These are phyloP conservation scores for Phengaris arion DNA, from an alignment of 2,888 invertebrate genomes.

Conservation along the genomic window DNA sequence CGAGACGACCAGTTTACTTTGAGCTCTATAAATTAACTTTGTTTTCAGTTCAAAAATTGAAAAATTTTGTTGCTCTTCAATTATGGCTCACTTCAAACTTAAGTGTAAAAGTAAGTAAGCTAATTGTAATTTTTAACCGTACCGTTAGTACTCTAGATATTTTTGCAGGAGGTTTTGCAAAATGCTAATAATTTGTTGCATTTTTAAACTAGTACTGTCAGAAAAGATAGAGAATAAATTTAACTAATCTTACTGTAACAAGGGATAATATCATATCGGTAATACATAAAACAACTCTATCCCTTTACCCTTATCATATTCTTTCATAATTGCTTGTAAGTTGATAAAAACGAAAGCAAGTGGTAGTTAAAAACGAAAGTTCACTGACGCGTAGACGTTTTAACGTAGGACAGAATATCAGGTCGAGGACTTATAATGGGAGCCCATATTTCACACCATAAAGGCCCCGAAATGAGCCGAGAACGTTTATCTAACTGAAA, in stretches of 20 bases:
- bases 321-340: constrained; percentile 20
- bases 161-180: no score
- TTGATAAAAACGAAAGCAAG: constrained; percentile 38
- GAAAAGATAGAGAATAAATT: no score
- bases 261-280: not conserved
- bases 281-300: constrained; percentile 1
- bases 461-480: constrained; percentile 65
- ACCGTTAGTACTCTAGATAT: no score
- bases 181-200: no score
- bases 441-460: constrained; percentile 63
- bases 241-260: no score
- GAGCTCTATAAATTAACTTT: constrained; percentile 38
- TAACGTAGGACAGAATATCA: constrained; percentile 26
- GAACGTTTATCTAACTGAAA: constrained; percentile 70
- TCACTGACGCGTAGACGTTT: constrained; percentile 26
- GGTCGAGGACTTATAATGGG: constrained; percentile 51
- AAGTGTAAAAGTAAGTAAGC: no score
- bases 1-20: constrained; percentile 42
- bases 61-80: not conserved
- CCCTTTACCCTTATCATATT: not conserved
- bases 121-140: not conserved
- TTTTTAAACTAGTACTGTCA: no score
- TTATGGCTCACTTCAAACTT: no score
- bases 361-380: constrained; percentile 29
- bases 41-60: not conserved